These are phyloP conservation scores for Allobates femoralis DNA, from an alignment of 2,797 vertebrate species.

Conservation along the genomic window DNA sequence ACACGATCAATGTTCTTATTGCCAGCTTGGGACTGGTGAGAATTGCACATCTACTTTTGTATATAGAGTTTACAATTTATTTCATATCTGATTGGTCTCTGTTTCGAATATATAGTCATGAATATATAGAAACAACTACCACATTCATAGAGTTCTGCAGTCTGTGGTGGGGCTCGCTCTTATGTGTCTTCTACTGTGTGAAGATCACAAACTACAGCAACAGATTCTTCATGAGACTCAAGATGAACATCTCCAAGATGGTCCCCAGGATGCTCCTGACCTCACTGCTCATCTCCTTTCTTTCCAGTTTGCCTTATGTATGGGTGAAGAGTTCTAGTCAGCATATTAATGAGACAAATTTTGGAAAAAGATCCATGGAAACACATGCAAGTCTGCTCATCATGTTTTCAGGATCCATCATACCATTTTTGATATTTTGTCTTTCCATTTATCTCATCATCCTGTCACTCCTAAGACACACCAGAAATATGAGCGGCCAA, in stretches of 20 bases:
- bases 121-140: background rate
- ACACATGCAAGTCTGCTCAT: background rate
- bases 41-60: background rate
- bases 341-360: background rate
- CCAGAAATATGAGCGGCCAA: background rate
- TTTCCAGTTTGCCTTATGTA: background rate
- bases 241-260: slow-evolving; percentile 64
- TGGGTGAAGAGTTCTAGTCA: background rate
- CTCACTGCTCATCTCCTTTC: slow-evolving; percentile 63
- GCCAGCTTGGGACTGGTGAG: slow-evolving; percentile 8
- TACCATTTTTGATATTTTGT: slow-evolving; percentile 8
- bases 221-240: slow-evolving; percentile 66
- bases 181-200: slow-evolving; percentile 61
- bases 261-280: slow-evolving; percentile 59
- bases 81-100: background rate
- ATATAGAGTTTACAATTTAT: too few relatives aligned
- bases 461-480: slow-evolving; percentile 11
- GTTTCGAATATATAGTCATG: too few relatives aligned
- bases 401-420: background rate
- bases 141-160: too few relatives aligned
- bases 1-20: slow-evolving; percentile 15
- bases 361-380: background rate
- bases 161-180: slow-evolving; percentile 59
- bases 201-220: slow-evolving; percentile 66
- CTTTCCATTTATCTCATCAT: background rate